These are phyloP conservation scores for Rana temporaria DNA, from an alignment of 2,113 vertebrate genomes.

Conservation along the genomic window DNA sequence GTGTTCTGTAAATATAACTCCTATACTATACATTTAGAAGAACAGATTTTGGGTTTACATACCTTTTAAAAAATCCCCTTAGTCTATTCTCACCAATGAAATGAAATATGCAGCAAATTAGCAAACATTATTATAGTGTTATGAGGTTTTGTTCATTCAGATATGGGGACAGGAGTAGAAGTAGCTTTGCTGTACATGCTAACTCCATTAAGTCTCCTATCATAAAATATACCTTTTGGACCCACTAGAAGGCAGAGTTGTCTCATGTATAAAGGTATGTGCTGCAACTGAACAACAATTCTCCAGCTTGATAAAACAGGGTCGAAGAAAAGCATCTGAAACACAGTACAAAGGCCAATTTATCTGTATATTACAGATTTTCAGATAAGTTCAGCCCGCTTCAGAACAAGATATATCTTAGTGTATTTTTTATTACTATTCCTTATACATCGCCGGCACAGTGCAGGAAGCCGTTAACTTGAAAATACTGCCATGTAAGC, in stretches of 20 bases:
- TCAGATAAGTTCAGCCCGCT: constrained; percentile 20
- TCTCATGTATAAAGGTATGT: background rate
- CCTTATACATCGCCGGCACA: constrained; percentile 13
- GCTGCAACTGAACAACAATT: background rate
- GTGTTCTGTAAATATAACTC: no score
- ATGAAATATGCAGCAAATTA: no score
- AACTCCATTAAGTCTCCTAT: background rate
- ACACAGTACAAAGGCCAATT: constrained; percentile 29
- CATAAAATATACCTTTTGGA: background rate
- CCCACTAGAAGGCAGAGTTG: constrained; percentile 28
- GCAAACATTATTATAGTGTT: no score
- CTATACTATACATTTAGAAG: no score
- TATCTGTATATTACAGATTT: constrained; percentile 44
- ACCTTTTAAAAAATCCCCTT: no score
- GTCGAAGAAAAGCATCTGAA: background rate
- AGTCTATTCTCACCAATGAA: no score
- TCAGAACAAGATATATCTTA: constrained; percentile 42
- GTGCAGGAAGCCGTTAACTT: constrained; percentile 11
- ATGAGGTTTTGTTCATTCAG: no score
- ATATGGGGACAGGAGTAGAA: no score
- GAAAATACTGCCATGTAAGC: constrained; percentile 37
- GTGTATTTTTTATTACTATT: constrained; percentile 27
- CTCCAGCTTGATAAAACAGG: background rate
- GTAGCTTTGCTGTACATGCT: no score
- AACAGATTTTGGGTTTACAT: no score